Conservation (phyloP, 2,797 vertebrate genomes). For the Aldrovandia affinis region DNA sequence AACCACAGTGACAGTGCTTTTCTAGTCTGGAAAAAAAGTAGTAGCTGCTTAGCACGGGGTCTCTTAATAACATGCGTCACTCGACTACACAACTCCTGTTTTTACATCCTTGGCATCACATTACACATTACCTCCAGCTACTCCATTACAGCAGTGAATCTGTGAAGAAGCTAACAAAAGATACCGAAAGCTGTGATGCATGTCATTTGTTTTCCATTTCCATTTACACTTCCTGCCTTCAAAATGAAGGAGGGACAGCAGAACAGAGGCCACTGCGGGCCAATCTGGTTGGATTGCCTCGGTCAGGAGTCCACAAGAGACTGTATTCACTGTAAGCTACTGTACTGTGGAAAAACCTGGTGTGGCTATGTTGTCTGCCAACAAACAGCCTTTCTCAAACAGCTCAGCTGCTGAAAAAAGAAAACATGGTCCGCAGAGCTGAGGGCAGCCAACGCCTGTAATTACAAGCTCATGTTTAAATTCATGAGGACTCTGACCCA, state of each 20-base stretch:
- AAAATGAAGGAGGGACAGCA: constrained; percentile 14
- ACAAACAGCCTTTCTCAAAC: constrained; percentile 3
- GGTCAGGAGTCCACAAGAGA: not conserved
- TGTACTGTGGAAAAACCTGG: not conserved
- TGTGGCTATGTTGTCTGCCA: constrained; percentile 1
- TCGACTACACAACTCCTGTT: not conserved
- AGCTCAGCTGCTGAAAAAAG: not conserved
- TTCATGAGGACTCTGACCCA: not conserved
- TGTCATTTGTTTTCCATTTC: not conserved
- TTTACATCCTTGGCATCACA: too few relatives aligned
- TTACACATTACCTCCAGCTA: not conserved
- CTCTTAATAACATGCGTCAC: not conserved
- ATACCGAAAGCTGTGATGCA: not conserved
- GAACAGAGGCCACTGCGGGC: constrained; percentile 3
- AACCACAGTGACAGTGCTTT: not conserved
- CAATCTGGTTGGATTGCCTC: not conserved
- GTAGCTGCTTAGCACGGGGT: not conserved
- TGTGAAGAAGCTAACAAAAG: not conserved
- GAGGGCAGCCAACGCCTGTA: constrained; percentile 15
- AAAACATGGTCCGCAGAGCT: constrained; percentile 10
- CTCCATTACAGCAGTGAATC: not conserved
- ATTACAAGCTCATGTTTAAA: constrained; percentile 3
- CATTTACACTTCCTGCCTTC: not conserved
- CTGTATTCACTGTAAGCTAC: constrained; percentile 14
- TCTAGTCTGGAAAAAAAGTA: not conserved